These are phyloP conservation scores for Neopelma chrysocephalum DNA, from an alignment of 2,797 vertebrate genomes.

Conservation along the genomic window DNA sequence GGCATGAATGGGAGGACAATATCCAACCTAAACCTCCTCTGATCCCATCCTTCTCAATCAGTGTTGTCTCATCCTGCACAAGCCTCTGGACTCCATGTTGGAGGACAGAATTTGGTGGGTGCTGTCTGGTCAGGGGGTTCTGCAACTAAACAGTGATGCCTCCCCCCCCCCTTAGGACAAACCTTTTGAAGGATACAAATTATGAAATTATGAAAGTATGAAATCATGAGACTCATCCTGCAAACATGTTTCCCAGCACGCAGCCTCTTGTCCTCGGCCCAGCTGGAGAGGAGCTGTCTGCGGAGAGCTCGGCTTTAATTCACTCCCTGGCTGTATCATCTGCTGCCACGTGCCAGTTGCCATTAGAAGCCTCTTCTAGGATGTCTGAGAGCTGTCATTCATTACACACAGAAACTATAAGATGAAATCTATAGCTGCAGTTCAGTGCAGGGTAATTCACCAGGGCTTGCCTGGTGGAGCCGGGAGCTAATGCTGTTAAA, in stretches of 20 bases:
- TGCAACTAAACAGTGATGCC: not conserved
- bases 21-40: not conserved
- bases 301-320: not conserved
- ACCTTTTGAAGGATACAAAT: not conserved
- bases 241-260: accelerated
- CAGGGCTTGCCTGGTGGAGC: not conserved
- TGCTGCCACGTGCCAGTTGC: not conserved
- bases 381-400: conserved; percentile 26
- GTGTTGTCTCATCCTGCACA: accelerated
- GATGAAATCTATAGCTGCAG: conserved; percentile 37
- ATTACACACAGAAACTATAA: not conserved
- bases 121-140: not conserved
- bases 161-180: not conserved
- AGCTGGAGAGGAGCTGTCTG: not conserved
- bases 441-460: conserved; percentile 12
- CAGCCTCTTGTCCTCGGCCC: not conserved
- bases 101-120: not conserved
- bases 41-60: not conserved
- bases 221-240: not conserved
- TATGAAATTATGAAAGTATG: not conserved
- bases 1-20: not conserved
- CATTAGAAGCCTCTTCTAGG: not conserved
- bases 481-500: conserved; percentile 17
- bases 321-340: not conserved
- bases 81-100: not conserved